Evolutionary conservation across 2,888 invertebrate species (phyloP).

Genomic region (Acanthosepion lycidas): DNA sequence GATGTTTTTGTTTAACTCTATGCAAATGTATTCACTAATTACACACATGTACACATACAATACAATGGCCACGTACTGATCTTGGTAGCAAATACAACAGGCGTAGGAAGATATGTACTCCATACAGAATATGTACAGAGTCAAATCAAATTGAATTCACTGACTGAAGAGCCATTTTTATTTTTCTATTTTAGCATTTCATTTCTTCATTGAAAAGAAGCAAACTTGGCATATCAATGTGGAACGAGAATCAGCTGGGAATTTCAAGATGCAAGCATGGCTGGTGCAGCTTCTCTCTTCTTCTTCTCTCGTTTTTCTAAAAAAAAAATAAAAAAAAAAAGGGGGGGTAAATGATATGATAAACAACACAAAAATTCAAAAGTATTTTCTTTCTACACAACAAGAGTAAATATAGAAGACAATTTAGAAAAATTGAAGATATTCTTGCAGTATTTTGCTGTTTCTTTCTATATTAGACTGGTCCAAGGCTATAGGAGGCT

Average conservation of each 20-base stretch:
- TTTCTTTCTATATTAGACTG: too few relatives aligned
- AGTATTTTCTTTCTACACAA: too few relatives aligned
- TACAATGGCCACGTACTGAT: neutral
- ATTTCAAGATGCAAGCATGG: slow-evolving; percentile 40
- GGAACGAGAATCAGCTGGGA: neutral
- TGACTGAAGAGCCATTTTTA: neutral
- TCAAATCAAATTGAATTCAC: neutral
- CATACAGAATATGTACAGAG: neutral
- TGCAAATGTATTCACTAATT: neutral
- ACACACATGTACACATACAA: neutral
- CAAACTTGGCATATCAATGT: neutral
- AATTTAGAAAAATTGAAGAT: too few relatives aligned
- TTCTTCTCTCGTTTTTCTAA: slow-evolving; percentile 34
- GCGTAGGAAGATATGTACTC: neutral
- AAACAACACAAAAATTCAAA: too few relatives aligned
- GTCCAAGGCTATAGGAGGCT: too few relatives aligned
- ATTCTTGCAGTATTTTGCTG: too few relatives aligned
- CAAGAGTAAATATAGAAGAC: too few relatives aligned
- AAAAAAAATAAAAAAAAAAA: slow-evolving; percentile 36
- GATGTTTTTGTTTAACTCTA: neutral
- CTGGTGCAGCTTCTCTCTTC: neutral
- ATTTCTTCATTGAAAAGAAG: neutral
- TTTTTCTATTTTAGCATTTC: neutral
- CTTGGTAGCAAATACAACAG: neutral
- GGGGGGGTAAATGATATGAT: neutral